Percentiles rank a stretch among this genome's conserved stretches.
These are phyloP conservation scores for Zoroaster sp. DNA, from an alignment of 53 echinoderm and acorn worm genomes.

Conservation along the genomic window DNA sequence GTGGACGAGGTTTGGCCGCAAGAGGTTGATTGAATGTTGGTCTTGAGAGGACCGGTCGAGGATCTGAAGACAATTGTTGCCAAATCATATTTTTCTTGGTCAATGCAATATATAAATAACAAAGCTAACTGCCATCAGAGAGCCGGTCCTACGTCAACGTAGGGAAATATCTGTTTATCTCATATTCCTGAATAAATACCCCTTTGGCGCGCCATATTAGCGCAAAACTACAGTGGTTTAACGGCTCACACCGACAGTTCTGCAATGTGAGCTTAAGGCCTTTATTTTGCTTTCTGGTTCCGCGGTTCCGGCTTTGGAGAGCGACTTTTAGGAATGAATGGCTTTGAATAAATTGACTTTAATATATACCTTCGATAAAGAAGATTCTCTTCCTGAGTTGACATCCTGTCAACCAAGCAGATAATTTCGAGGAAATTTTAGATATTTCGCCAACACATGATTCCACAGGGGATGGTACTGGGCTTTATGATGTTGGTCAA, in stretches of 20 bases:
- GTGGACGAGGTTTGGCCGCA: too few relatives aligned
- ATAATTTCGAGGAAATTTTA: background rate
- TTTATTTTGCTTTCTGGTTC: background rate
- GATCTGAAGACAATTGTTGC: too few relatives aligned
- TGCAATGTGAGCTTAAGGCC: background rate
- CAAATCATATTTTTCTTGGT: too few relatives aligned
- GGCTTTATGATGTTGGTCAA: background rate
- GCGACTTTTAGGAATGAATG: too few relatives aligned
- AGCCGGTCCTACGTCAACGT: too few relatives aligned
- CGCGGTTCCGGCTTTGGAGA: background rate
- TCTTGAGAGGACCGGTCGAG: too few relatives aligned
- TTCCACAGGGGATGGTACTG: background rate
- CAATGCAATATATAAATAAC: too few relatives aligned
- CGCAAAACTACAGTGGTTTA: background rate
- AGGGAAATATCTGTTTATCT: too few relatives aligned
- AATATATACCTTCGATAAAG: background rate
- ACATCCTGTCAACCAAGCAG: background rate
- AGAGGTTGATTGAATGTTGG: too few relatives aligned
- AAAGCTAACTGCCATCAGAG: too few relatives aligned
- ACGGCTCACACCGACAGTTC: background rate
- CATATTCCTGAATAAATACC: background rate
- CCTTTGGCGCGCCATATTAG: background rate
- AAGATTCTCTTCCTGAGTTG: background rate
- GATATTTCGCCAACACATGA: background rate
- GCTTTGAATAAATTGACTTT: background rate